Conservation (phyloP, 2,113 vertebrate genomes). For the Struthidea cinerea region DNA sequence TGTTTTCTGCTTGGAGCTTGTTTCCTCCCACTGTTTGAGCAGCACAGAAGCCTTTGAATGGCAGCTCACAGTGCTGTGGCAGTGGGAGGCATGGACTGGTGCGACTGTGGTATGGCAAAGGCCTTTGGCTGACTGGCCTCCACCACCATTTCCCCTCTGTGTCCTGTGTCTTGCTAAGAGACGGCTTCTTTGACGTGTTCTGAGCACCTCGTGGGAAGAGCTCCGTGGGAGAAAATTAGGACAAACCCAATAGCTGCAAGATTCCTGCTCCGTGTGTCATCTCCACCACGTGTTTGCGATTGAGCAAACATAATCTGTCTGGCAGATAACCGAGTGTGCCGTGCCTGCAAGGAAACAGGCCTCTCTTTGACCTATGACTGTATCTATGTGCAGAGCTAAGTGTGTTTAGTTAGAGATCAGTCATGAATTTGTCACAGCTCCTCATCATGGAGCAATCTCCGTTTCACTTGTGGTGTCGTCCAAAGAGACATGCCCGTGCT, state of each 20-base stretch:
- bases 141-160: background rate
- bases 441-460: background rate
- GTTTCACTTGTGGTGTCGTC: background rate
- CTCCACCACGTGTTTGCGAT: background rate
- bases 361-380: conserved; percentile 10
- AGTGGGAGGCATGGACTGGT: background rate
- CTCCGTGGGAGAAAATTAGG: background rate
- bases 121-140: background rate
- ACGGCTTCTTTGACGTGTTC: background rate
- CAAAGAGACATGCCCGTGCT: rapidly evolving
- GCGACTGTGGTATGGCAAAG: background rate
- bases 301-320: conserved; percentile 16
- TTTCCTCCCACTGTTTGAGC: background rate
- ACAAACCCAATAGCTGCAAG: background rate
- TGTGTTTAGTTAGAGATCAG: background rate
- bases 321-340: background rate
- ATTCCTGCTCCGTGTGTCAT: conserved; percentile 3
- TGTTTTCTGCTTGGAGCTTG: background rate
- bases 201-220: background rate
- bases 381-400: background rate
- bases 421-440: background rate
- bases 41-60: background rate
- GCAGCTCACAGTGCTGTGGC: background rate
- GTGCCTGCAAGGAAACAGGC: background rate
- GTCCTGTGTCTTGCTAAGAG: background rate